phyloP scores from a whole-genome alignment of 2,888 invertebrate species.

The Meiosimyza decipiens region DNA sequence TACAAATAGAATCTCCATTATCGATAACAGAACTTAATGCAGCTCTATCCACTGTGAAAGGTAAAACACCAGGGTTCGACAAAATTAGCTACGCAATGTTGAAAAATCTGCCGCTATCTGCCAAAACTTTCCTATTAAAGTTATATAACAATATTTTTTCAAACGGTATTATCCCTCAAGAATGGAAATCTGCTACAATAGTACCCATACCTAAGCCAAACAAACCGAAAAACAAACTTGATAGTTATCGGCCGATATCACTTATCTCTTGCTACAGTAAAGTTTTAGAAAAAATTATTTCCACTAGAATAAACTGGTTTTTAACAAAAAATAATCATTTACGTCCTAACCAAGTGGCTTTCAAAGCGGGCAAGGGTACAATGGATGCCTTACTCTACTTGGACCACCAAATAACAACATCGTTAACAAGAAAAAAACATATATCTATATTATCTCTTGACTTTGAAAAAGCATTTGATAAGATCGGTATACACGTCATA shows the following conservation, averaged over 20 bases:
- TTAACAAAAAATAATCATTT: slow-evolving; percentile 30
- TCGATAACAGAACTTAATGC: no score
- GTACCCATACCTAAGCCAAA: slow-evolving; percentile 38
- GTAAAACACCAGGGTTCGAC: no score
- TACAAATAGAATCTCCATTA: no score
- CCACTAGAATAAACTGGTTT: slow-evolving; percentile 27
- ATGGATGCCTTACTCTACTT: slow-evolving; percentile 8
- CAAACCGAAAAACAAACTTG: slow-evolving; percentile 32
- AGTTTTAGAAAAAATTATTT: slow-evolving; percentile 4
- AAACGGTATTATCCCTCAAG: slow-evolving; percentile 38
- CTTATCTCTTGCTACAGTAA: neutral
- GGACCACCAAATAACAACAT: neutral
- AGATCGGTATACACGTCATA: slow-evolving; percentile 19
- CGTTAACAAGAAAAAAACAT: neutral
- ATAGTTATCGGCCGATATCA: slow-evolving; percentile 29
- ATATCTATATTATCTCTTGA: slow-evolving; percentile 20
- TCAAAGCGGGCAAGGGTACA: slow-evolving; percentile 13
- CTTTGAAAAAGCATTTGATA: slow-evolving; percentile 28
- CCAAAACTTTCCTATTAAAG: no score
- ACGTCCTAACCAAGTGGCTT: neutral
- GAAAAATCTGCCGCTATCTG: no score
- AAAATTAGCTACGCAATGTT: no score
- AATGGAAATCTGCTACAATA: slow-evolving; percentile 38
- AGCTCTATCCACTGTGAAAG: no score
- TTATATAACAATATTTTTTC: slow-evolving; percentile 37